Conservation (phyloP, 1,140 invertebrate species). For the Gonioctena quinquepunctata region DNA sequence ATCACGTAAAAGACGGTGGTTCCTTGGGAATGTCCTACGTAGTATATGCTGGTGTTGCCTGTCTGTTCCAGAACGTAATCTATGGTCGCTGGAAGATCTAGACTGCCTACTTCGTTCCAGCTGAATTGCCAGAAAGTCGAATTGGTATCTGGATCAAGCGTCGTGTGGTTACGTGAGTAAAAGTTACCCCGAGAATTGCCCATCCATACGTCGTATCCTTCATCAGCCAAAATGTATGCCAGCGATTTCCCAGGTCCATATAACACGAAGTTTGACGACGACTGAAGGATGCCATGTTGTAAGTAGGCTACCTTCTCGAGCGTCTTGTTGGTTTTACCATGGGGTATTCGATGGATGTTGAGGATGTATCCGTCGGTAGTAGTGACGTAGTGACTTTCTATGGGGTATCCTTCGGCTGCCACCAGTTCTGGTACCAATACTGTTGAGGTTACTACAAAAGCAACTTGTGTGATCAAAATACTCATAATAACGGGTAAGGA, state of each 20-base stretch:
- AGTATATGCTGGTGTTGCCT: conserved; percentile 25
- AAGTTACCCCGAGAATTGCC: conserved; percentile 69
- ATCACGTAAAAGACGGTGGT: conserved; percentile 68
- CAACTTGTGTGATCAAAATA: too few species aligned
- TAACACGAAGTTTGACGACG: conserved; percentile 69
- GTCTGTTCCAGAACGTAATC: conserved; percentile 57
- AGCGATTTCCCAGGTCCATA: conserved; percentile 66
- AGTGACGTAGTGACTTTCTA: conserved; percentile 68
- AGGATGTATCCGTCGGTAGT: conserved; percentile 77
- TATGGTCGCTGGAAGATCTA: conserved; percentile 65
- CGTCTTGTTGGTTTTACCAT: conserved; percentile 42
- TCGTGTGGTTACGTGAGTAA: conserved; percentile 61
- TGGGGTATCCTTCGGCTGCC: conserved; percentile 47
- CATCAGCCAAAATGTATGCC: conserved; percentile 68
- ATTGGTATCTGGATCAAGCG: conserved; percentile 54
- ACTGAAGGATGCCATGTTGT: conserved; percentile 72
- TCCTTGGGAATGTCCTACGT: conserved; percentile 59
- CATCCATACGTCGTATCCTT: conserved; percentile 79
- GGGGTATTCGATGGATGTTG: conserved; percentile 41
- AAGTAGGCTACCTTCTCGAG: conserved; percentile 60
- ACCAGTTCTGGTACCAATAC: conserved; percentile 22
- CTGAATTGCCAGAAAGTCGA: conserved; percentile 66
- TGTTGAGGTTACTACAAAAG: too few species aligned
- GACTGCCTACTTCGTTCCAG: conserved; percentile 55
- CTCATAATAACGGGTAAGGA: too few species aligned